Base-by-base conservation (phyloP, 2,888 invertebrate genomes). In the Quadroppia sp. region DNA sequence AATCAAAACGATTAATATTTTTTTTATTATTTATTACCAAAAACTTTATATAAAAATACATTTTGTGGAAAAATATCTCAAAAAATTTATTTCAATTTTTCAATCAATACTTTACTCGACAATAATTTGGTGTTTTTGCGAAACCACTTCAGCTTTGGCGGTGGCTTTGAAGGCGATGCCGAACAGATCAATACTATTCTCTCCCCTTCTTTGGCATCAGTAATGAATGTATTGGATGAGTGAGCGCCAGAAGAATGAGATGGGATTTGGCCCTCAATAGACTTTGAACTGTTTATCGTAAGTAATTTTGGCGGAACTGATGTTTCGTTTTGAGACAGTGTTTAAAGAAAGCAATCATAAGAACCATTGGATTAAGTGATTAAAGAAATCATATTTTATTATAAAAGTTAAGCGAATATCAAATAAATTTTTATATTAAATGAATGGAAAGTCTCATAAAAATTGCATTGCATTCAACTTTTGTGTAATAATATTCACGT, bases 121-220 rank as follows among this genome's bases (percentile, higher is more conserved):
- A 76, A 71, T 48, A 76, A 72, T 75, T 78, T 78, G 11, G 72
- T 56, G 32, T 78, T 76, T 56, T 78, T 78, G 40, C 77, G 70
- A 53, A 76, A 75, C 78, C 78, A 78, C 74, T 78, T 78, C 11
- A 78, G 71, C 56, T 74, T 74, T 30, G 78, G 77, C 17, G 78
- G 75, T 9, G 79, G 79, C 75, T 78, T 78, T 73, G 78, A 77
- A 17, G 75, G 72, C 36, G 75, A 74, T 7, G 78, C 78, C 25
- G 72, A 73, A 73, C 79, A 79, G 25, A 75, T 74, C n/a, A 79
- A 74, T 28, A 76, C 74, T 17, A 78, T 73, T 42, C 76, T 77
- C 53, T 78, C 78, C 7, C 76, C 77, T 48, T 78, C 79, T 50
- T 76, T 71, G 61, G 77, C 78, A 53, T 78, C 77, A 15, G 78